Conservation (phyloP, 2,888 invertebrate genomes). For the Stenurella melanura region DNA sequence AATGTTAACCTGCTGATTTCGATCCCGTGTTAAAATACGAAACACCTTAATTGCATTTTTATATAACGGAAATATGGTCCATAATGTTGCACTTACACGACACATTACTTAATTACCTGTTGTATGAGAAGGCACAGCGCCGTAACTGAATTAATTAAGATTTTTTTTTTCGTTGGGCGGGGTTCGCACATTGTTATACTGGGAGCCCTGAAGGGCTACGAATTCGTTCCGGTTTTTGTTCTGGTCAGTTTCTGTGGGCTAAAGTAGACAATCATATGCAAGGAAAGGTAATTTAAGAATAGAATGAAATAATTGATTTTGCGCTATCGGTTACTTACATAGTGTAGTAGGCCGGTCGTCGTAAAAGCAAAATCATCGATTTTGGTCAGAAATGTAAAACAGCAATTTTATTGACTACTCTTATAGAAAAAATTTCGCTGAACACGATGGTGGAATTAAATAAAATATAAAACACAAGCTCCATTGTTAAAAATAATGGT, state of each 20-base stretch:
- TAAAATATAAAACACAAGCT: too few relatives aligned
- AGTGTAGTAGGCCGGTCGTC: too few relatives aligned
- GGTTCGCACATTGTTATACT: neutral
- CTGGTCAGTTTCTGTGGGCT: neutral
- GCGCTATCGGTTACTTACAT: neutral
- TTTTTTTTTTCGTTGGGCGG: neutral
- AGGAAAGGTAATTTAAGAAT: neutral
- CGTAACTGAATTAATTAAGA: neutral
- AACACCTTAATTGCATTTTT: conserved; percentile 19
- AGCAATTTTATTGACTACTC: too few relatives aligned
- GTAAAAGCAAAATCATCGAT: too few relatives aligned
- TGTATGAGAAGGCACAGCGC: neutral
- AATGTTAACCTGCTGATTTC: neutral
- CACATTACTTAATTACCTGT: conserved; percentile 31
- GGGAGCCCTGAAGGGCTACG: neutral
- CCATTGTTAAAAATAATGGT: too few relatives aligned
- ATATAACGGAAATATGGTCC: conserved; percentile 14
- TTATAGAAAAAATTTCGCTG: too few relatives aligned
- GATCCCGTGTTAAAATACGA: neutral
- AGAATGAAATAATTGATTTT: neutral
- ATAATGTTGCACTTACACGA: conserved; percentile 25
- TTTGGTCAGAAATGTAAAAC: too few relatives aligned
- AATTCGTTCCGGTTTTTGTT: neutral
- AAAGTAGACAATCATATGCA: neutral
- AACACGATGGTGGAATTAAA: too few relatives aligned